Evolutionary conservation across 2,797 vertebrate genomes (phyloP).

Genomic region (Centropyge bicolor): DNA sequence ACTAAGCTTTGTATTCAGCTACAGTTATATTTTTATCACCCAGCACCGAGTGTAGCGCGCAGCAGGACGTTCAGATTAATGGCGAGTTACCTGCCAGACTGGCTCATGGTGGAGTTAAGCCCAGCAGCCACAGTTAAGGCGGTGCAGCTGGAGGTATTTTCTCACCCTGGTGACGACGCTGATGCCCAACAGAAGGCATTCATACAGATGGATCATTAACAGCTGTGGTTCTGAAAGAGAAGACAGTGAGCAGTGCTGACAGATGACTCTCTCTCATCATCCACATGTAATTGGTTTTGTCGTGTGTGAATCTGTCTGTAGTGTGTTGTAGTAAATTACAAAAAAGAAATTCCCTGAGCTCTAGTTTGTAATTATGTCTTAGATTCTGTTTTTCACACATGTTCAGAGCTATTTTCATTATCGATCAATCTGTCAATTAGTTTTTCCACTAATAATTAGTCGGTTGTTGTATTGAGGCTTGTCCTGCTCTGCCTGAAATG

Average conservation of each 20-base stretch:
- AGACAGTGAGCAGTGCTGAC: slow-evolving; percentile 16
- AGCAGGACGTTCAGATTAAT: slow-evolving; percentile 17
- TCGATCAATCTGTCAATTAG: not conserved
- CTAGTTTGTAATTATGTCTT: not conserved
- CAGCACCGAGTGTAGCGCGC: not conserved
- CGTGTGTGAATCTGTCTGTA: slow-evolving; percentile 8
- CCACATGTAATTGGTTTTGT: slow-evolving; percentile 26
- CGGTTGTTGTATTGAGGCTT: not conserved
- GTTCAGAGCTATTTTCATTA: not conserved
- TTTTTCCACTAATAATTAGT: not conserved
- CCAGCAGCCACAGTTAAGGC: not conserved
- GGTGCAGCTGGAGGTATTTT: slow-evolving; percentile 38
- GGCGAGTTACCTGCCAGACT: not conserved
- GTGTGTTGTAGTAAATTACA: not conserved
- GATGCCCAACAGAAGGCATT: slow-evolving; percentile 30
- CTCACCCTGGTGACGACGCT: not conserved
- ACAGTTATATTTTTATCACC: not conserved
- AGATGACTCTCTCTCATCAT: slow-evolving; percentile 1
- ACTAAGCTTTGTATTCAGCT: not conserved
- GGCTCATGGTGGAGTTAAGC: slow-evolving; percentile 1
- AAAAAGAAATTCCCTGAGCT: not conserved
- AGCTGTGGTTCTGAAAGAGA: slow-evolving; percentile 35
- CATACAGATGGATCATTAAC: slow-evolving; percentile 30
- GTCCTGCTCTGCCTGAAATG: not conserved
- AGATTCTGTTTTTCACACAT: not conserved